Evolutionary conservation across 2,888 invertebrate genomes (phyloP), one percentile per base, ranked within the genome.

Genomic region (Prosapia bicincta): DNA sequence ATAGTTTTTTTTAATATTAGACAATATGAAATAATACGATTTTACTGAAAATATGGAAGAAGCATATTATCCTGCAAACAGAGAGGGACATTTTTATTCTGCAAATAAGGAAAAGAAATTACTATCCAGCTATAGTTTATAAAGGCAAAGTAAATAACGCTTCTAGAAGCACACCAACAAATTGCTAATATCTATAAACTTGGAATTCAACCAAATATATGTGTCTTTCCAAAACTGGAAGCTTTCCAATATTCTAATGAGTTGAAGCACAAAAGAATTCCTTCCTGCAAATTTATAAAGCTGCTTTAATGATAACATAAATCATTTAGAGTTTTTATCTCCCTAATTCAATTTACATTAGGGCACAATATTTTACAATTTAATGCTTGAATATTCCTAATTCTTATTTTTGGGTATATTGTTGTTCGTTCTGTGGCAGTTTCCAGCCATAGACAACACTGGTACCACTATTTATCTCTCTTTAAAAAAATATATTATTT

Each of bases 181-280:
- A 54, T 54, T 20, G 54, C 54, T 54, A 54, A 54, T 54, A 54
- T 20, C 54, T 24, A 72, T 72, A 20, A 25, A 38, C 30, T 30
- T 66, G 30, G 25, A 26, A 66, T 66, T 67, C 67, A 13, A 30
- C 72, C 72, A 66, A 72, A 67, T 72, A 66, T 30, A 72, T 72
- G 32, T 67, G 24, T 25, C 66, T 67, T 20, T 72, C 66, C 20
- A 15, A 30, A 72, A n/a, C 54, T 54, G 54, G 54, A 54, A 5
- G 20, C 6, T 2, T 54, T 54, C 54, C 54, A 54, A 54, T 20
- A 54, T 54, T 54, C 54, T 54, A 54, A 54, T 54, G 54, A 54
- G 54, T 20, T 54, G 10, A 20, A 20, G 20, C 54, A 54, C 54
- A 54, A 54, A 54, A 20, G 20, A 54, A 20, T n/a, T 20, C 38